Evolutionary conservation across 2,888 invertebrate species (phyloP).

Genomic region (Rhaphigaster nebulosa): DNA sequence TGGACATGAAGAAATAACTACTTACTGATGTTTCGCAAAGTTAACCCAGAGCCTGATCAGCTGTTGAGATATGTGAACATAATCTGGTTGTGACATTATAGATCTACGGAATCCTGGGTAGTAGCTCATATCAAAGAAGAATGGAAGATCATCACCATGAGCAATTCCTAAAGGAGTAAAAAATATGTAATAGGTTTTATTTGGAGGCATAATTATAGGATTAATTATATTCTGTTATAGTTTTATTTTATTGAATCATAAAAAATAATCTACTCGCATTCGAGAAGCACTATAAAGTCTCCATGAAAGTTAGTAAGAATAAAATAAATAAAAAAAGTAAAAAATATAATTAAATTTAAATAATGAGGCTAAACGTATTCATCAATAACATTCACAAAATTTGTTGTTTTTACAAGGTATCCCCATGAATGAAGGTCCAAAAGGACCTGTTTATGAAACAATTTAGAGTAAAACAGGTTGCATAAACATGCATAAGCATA

Average conservation of each 20-base stretch:
- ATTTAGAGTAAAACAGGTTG: too few relatives aligned
- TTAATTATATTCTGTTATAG: too few relatives aligned
- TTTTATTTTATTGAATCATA: too few relatives aligned
- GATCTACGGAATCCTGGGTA: background rate
- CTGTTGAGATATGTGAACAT: background rate
- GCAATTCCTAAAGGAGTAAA: background rate
- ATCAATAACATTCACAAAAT: background rate
- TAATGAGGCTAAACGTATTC: background rate
- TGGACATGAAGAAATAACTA: background rate
- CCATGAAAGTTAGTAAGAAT: too few relatives aligned
- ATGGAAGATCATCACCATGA: conserved; percentile 2
- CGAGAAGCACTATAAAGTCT: too few relatives aligned
- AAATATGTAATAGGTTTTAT: background rate
- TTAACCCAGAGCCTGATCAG: conserved; percentile 23
- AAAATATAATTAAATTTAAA: background rate
- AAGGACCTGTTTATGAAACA: too few relatives aligned
- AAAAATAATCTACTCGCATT: too few relatives aligned
- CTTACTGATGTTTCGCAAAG: conserved; percentile 36
- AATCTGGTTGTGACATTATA: conserved; percentile 15
- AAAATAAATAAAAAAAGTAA: background rate
- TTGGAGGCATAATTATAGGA: background rate
- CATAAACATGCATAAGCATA: too few relatives aligned
- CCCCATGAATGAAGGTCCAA: too few relatives aligned
- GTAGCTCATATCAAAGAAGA: background rate
- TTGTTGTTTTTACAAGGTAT: too few relatives aligned